Conservation (phyloP, 2,888 invertebrate genomes). For the Drosophila crucigera region DNA sequence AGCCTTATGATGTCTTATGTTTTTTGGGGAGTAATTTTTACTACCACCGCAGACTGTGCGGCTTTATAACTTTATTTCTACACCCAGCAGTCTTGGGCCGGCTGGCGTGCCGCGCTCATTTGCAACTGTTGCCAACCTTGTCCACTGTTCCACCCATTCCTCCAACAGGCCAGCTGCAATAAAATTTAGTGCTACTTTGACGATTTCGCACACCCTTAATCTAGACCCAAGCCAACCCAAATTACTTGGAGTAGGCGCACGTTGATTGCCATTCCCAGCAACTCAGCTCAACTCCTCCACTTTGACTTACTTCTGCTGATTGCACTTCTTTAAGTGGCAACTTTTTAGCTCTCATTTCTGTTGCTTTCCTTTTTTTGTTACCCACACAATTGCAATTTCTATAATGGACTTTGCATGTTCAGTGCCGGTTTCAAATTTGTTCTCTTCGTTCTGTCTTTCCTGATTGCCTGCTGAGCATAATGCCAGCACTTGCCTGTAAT, state of each 20-base stretch:
- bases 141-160: not conserved
- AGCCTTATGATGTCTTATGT: constrained; percentile 53
- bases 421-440: constrained; percentile 41
- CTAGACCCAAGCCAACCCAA: constrained; percentile 16
- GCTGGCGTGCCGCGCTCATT: constrained; percentile 73
- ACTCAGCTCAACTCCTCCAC: constrained; percentile 26
- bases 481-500: constrained; percentile 64
- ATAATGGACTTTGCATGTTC: constrained; percentile 76
- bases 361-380: constrained; percentile 11
- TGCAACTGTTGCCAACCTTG: constrained; percentile 59
- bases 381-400: constrained; percentile 63
- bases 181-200: constrained; percentile 75
- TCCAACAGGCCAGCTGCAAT: constrained; percentile 49
- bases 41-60: constrained; percentile 53
- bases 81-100: constrained; percentile 17
- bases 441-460: constrained; percentile 40
- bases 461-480: constrained; percentile 52
- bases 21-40: constrained; percentile 44
- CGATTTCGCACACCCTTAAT: constrained; percentile 71
- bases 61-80: constrained; percentile 75
- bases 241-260: constrained; percentile 36
- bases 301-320: constrained; percentile 74
- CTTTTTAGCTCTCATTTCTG: constrained; percentile 36
- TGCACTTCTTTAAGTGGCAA: constrained; percentile 75
- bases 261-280: constrained; percentile 30